Evolutionary conservation across 2,888 invertebrate species (phyloP).

Genomic region (Caenorhabditis sulstoni): DNA sequence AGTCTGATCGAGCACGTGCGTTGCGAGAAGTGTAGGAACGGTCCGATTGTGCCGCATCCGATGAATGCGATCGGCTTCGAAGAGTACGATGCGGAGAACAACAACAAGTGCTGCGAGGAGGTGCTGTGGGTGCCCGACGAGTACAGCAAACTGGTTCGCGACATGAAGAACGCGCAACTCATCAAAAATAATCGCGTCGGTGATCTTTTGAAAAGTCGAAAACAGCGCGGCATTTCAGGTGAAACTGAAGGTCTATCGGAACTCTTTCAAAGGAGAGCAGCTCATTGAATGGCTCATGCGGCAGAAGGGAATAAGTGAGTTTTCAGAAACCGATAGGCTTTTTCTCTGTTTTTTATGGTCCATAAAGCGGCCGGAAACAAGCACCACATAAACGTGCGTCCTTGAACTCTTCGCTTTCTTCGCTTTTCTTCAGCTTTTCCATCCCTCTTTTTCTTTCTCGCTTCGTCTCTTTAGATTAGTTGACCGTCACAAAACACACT

Average conservation of each 20-base stretch:
- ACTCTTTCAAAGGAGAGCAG: slow-evolving; percentile 81
- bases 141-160: slow-evolving; percentile 62
- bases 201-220: slow-evolving; percentile 67
- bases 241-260: slow-evolving; percentile 79
- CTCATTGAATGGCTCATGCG: slow-evolving; percentile 82
- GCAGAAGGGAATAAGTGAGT: slow-evolving; percentile 81
- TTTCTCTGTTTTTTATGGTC: slow-evolving; percentile 13
- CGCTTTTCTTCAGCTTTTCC: slow-evolving; percentile 25
- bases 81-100: slow-evolving; percentile 50
- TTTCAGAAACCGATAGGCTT: neutral
- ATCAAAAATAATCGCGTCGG: slow-evolving; percentile 77
- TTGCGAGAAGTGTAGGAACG: slow-evolving; percentile 43
- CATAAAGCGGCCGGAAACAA: slow-evolving; percentile 42
- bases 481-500: slow-evolving; percentile 13
- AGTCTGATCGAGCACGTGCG: slow-evolving; percentile 78
- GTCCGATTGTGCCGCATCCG: slow-evolving; percentile 55
- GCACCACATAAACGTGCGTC: slow-evolving; percentile 47
- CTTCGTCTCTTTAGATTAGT: slow-evolving; percentile 6
- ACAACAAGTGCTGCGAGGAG: slow-evolving; percentile 57
- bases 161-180: slow-evolving; percentile 81
- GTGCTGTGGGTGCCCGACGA: slow-evolving; percentile 67
- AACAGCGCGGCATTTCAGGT: slow-evolving; percentile 62
- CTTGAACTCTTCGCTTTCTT: slow-evolving; percentile 29
- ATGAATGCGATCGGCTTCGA: slow-evolving; percentile 60
- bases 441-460: neutral